Evolutionary conservation across 2,113 vertebrate species (phyloP).

Genomic region (Trematomus loennbergii): DNA sequence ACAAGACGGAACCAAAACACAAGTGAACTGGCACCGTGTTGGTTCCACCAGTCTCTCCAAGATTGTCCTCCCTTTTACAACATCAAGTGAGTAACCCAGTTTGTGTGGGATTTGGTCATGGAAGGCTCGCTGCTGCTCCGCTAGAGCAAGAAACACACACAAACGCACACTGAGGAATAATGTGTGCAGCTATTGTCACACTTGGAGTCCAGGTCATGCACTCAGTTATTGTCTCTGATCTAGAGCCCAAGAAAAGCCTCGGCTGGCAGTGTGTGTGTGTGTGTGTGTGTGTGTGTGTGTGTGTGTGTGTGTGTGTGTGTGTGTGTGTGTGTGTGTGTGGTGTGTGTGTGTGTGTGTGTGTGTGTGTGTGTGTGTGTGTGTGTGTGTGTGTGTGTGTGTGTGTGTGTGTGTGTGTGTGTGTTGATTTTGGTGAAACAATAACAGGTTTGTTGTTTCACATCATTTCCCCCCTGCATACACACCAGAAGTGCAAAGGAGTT

Average conservation of each 20-base stretch:
- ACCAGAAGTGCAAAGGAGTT: conserved; percentile 28
- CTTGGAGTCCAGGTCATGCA: conserved; percentile 52
- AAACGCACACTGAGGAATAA: conserved; percentile 33
- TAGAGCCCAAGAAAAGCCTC: conserved; percentile 40
- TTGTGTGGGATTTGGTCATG: conserved; percentile 63
- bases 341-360: no score
- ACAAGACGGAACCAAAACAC: conserved; percentile 23
- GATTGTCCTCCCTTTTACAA: conserved; percentile 31
- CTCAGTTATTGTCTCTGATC: conserved; percentile 40
- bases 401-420: conserved; percentile 29
- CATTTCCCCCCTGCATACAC: neutral
- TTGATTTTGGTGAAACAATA: conserved; percentile 78
- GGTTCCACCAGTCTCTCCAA: conserved; percentile 54
- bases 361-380: no score
- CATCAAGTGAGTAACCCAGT: conserved; percentile 43
- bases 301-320: conserved; percentile 27
- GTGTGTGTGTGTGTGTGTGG: no score
- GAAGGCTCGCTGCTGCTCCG: conserved; percentile 46
- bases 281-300: conserved; percentile 15
- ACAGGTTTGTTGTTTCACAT: conserved; percentile 71
- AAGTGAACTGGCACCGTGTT: conserved; percentile 35
- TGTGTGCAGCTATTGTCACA: conserved; percentile 54
- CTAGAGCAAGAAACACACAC: conserved; percentile 32
- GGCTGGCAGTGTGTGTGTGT: conserved; percentile 26
- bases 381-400: neutral